phyloP scores from a whole-genome alignment of 2,797 vertebrate species.

The Lacerta viridis region DNA sequence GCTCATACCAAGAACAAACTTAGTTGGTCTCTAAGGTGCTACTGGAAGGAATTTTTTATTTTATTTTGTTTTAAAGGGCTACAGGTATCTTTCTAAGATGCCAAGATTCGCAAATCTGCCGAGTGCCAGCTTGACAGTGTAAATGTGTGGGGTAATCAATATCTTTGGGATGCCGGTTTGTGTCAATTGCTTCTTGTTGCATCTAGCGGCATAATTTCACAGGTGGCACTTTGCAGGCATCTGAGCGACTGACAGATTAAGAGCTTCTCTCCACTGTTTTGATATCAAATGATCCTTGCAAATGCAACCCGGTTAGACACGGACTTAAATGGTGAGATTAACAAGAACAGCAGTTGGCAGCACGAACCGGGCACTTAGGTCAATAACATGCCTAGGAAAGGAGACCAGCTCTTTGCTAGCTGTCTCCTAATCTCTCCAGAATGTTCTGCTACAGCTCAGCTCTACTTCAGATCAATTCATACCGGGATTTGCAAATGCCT shows the following conservation, averaged over 20 bases:
- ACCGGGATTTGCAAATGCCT: too few relatives aligned
- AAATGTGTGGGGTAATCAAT: slow-evolving; percentile 49
- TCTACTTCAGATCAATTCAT: neutral
- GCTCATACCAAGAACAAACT: too few relatives aligned
- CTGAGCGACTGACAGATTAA: slow-evolving; percentile 66
- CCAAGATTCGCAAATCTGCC: neutral
- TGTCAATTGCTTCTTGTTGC: slow-evolving; percentile 26
- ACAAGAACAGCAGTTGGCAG: slow-evolving; percentile 47
- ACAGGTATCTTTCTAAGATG: neutral
- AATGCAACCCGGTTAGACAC: slow-evolving; percentile 62
- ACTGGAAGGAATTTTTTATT: too few relatives aligned
- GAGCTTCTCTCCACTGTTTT: slow-evolving; percentile 57
- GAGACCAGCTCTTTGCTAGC: neutral
- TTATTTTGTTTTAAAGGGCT: neutral
- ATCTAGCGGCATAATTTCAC: slow-evolving; percentile 32
- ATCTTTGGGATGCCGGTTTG: slow-evolving; percentile 15
- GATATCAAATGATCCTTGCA: slow-evolving; percentile 68
- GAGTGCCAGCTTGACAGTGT: neutral
- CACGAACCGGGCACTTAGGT: neutral
- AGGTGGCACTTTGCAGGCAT: slow-evolving; percentile 53
- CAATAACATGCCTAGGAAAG: neutral
- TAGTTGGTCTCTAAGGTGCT: too few relatives aligned
- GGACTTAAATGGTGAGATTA: slow-evolving; percentile 62
- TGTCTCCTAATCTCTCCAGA: neutral
- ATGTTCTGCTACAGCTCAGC: neutral